Conservation (phyloP, 2,113 vertebrate species). For the Chloropsis hardwickii region DNA sequence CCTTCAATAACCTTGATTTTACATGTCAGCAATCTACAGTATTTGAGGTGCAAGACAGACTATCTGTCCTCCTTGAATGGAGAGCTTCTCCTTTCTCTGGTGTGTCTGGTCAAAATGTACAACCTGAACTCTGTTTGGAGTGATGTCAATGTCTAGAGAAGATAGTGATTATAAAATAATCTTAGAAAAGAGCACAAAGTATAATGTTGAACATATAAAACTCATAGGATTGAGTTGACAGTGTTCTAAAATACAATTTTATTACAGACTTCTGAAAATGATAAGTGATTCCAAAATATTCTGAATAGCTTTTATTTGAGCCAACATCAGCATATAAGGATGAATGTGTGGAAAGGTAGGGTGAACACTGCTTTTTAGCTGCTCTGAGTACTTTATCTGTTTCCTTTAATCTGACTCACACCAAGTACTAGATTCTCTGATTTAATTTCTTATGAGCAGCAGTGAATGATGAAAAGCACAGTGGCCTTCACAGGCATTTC, state of each 20-base stretch:
- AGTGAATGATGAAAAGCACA: neutral
- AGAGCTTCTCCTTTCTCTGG: neutral
- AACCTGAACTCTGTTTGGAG: neutral
- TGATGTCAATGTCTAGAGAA: neutral
- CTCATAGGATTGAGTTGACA: neutral
- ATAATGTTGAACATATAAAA: neutral
- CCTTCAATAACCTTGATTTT: neutral
- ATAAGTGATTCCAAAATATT: neutral
- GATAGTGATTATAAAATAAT: neutral
- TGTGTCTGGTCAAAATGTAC: neutral
- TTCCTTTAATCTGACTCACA: neutral
- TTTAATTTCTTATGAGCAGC: neutral
- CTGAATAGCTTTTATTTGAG: neutral
- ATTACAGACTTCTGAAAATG: neutral
- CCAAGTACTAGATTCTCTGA: neutral
- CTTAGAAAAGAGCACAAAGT: neutral
- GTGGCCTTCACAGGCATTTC: neutral
- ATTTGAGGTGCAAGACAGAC: neutral
- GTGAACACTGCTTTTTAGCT: neutral
- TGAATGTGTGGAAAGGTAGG: neutral
- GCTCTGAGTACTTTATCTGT: neutral
- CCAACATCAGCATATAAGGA: neutral
- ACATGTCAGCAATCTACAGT: neutral
- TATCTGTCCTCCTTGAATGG: neutral
- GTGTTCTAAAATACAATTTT: neutral